phyloP scores from a whole-genome alignment of 2,888 invertebrate species.

The Lycaena phlaeas region DNA sequence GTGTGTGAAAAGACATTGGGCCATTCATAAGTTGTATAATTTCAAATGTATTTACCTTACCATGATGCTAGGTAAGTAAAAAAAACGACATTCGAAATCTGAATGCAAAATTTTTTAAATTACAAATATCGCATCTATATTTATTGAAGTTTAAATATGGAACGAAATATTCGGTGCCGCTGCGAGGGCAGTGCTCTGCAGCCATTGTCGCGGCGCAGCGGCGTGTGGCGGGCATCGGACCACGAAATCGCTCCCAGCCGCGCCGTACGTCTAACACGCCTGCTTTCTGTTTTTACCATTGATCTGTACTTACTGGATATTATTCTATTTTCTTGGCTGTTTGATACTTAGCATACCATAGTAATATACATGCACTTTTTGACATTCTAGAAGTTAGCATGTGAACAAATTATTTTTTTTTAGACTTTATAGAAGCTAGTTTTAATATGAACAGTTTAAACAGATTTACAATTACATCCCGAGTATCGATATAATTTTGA shows the following conservation, averaged over 20 bases:
- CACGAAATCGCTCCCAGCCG: slow-evolving; percentile 60
- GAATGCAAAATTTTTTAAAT: background rate
- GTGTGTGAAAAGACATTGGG: too few species aligned
- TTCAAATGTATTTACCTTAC: too few species aligned
- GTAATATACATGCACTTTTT: too few species aligned
- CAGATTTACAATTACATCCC: too few species aligned
- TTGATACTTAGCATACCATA: too few species aligned
- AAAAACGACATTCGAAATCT: background rate
- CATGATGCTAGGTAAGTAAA: background rate
- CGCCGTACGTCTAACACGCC: slow-evolving; percentile 20
- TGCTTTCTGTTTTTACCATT: slow-evolving; percentile 10
- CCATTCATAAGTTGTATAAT: too few species aligned
- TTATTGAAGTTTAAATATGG: background rate
- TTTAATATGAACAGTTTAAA: too few species aligned
- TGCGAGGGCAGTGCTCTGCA: slow-evolving; percentile 47
- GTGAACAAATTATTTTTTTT: too few species aligned
- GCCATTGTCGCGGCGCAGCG: slow-evolving; percentile 59
- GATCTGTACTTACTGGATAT: background rate
- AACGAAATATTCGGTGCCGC: slow-evolving; percentile 24
- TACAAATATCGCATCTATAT: background rate
- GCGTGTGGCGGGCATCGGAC: slow-evolving; percentile 59
- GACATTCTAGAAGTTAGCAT: too few species aligned
- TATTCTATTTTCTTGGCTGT: too few species aligned
- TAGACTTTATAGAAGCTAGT: too few species aligned
- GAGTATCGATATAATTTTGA: too few species aligned